Evolutionary conservation across 2,888 invertebrate species (phyloP), one percentile per base, ranked within the genome.

Genomic region (Lasioglossum calceatum): DNA sequence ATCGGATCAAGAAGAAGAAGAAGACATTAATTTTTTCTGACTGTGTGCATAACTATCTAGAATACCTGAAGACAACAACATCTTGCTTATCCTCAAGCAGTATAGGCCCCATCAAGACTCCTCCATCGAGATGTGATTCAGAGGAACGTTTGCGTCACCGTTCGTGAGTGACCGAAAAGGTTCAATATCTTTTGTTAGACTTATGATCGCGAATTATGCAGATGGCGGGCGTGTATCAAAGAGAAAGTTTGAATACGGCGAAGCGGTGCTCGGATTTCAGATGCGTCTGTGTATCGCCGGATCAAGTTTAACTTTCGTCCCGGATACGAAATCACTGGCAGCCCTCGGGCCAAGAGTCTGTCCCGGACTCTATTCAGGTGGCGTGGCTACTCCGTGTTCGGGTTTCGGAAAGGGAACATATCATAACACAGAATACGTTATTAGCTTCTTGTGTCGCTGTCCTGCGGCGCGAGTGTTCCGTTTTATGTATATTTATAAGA

Each of bases 251-350:
- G 44, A 77, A 74, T 73, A 39, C 74, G 19, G 58, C 72, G 12
- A 27, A 39, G 19, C 23, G 27, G 80, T 76, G 61, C 77, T 75
- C 67, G 77, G 78, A n/a, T 58, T 82, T 86, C 77, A 44, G 61
- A n/a, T 14, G 58, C 4, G n/a, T 81, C 64, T 47, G 81, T 50
- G 23, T 71, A 58, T 83, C 70, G 58, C 76, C 27, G 75, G 78
- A 83, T 76, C 76, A 47, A 74, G 80, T 88, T 89, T 84, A 90
- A 89, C 82, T 90, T 88, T 83, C 73, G 39, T 36, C 32, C 70
- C 32, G 64, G 71, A 72, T 83, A 82, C 73, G 78, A 88, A 88
- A 89, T 86, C 85, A 80, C 70, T 77, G n/a, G 71, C 36, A 82
- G 36, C 82, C 76, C 76, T 71, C 72, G 50, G 73, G 83, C 79